phyloP scores from a whole-genome alignment of 2,113 vertebrate species.

The Ia io region DNA sequence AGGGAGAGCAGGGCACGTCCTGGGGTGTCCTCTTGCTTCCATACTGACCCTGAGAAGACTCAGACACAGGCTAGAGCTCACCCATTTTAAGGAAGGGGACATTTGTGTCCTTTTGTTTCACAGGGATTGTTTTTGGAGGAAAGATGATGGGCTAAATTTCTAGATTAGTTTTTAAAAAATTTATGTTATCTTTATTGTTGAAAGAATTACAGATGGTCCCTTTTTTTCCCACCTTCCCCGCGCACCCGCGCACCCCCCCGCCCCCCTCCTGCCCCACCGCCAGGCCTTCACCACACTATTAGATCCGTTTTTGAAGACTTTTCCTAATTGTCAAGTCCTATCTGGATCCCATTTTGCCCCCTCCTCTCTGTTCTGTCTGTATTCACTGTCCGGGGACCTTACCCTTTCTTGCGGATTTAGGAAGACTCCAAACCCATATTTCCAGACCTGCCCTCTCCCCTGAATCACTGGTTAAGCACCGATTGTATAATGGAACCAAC shows the following conservation, averaged over 20 bases:
- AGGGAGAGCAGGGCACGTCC: too few relatives aligned
- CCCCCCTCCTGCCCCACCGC: too few relatives aligned
- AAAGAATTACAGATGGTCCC: too few relatives aligned
- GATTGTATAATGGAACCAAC: neutral
- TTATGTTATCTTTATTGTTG: too few relatives aligned
- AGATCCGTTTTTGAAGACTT: neutral
- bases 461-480: neutral
- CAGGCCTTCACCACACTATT: too few relatives aligned
- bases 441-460: neutral
- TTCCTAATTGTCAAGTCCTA: neutral
- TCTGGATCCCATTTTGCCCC: neutral
- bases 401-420: neutral
- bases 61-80: neutral
- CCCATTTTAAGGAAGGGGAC: neutral
- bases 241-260: too few relatives aligned
- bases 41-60: neutral
- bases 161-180: neutral
- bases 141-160: neutral
- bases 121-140: neutral
- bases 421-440: neutral
- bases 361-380: too few relatives aligned
- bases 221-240: too few relatives aligned
- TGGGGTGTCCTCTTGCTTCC: neutral
- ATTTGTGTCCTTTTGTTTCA: neutral
- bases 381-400: neutral